Base-by-base conservation (phyloP, 2,797 vertebrate genomes). In the Gymnoscopelus microlampas region DNA sequence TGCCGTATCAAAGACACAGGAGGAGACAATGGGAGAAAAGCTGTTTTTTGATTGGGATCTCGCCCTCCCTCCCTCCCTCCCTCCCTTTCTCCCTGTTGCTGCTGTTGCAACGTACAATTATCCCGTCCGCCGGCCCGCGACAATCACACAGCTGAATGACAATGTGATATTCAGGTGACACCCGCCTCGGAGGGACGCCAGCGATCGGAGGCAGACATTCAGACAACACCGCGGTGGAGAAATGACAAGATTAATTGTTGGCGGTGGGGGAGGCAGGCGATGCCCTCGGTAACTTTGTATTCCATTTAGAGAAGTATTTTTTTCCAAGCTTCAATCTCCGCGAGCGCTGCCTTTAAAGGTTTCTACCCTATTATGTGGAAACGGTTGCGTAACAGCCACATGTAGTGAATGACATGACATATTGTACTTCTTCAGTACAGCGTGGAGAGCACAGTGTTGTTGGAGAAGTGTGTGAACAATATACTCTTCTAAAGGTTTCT, bases 81-180 rank as follows among this genome's bases (percentile, higher is more conserved):
- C n/a, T n/a, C n/a, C 6, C 24, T 51, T 44, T 15, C 44, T 6
- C 56, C 59, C 15, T 64, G 14, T 63, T 63, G 9, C 49, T 13
- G 11, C 19, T 29, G 54, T n/a, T n/a, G n/a, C n/a, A n/a, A n/a
- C 65, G 9, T 58, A 32, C 5, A 89, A 86, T 86, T 81, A 87
- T 78, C 76, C 75, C 56, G 63, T 75, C 74, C 60, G 53, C 57
- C 74, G 24, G 62, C 50, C 26, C 14, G 6, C 6, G 64, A 47
- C 39, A n/a, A 72, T 69, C 68, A 66, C 63, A 15, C 62, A 12
- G 64, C 48, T 24, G 14, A 53, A 35, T 3, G 67, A 2, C 15
- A 47, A 59, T 3, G 5, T 39, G 81, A 72, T 53, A 59, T 48
- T 54, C 12, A 69, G 73, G 77, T 74, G 76, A 66, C 64, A 35